Conservation (phyloP, 2,797 vertebrate species). For the Esox lucius region DNA sequence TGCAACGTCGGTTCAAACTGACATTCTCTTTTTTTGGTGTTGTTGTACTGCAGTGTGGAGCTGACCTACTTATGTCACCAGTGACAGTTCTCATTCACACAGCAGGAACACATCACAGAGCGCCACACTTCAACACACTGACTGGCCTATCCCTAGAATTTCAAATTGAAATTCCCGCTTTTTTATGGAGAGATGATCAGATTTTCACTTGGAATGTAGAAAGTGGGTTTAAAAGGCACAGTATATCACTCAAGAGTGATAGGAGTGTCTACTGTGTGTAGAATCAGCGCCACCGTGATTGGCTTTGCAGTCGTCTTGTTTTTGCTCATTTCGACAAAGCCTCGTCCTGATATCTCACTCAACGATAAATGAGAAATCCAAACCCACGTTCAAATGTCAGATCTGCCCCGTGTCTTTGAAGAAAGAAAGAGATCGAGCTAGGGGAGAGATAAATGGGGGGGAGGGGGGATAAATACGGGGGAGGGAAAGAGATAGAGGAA, state of each 20-base stretch:
- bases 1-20: neutral
- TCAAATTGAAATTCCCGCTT: too few relatives aligned
- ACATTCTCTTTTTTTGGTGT: neutral
- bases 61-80: slow-evolving; percentile 58
- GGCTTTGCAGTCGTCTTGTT: neutral
- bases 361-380: slow-evolving; percentile 12
- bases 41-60: slow-evolving; percentile 34
- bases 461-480: slow-evolving; percentile 4
- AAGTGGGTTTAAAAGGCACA: neutral
- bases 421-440: neutral
- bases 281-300: slow-evolving; percentile 20
- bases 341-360: slow-evolving; percentile 7
- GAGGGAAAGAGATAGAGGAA: slow-evolving; percentile 10
- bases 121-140: neutral
- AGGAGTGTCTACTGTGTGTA: slow-evolving; percentile 6
- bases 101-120: neutral
- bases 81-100: slow-evolving; percentile 45
- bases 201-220: neutral
- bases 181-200: too few relatives aligned
- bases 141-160: neutral
- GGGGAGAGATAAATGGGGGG: slow-evolving; percentile 13
- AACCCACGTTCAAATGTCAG: slow-evolving; percentile 31
- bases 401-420: slow-evolving; percentile 34
- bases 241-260: neutral
- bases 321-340: neutral